Conservation (phyloP, 2,113 vertebrate species). For the Neomonachus schauinslandi region DNA sequence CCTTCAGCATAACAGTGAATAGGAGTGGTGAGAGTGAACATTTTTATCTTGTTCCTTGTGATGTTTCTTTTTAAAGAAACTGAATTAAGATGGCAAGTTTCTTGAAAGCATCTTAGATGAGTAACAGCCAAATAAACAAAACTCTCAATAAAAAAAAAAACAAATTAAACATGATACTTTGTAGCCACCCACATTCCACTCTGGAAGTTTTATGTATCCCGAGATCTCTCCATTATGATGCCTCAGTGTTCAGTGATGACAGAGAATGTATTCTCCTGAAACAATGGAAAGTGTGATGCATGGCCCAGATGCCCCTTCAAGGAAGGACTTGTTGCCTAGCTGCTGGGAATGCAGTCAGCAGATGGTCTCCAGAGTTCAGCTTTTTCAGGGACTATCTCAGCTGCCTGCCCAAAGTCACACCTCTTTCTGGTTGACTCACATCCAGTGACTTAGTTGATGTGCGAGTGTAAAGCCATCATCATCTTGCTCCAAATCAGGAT, state of each 20-base stretch:
- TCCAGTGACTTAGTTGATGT: background rate
- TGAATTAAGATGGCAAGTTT: background rate
- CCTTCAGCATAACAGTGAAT: background rate
- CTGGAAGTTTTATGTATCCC: background rate
- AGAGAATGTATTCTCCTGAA: background rate
- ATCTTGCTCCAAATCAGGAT: background rate
- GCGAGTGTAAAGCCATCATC: background rate
- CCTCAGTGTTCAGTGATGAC: background rate
- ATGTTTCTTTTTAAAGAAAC: background rate
- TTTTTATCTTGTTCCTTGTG: background rate
- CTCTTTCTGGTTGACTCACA: background rate
- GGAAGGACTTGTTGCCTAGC: background rate
- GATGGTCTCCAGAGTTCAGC: background rate
- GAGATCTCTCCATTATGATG: background rate
- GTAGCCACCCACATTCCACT: background rate
- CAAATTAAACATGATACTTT: background rate
- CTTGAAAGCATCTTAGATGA: background rate
- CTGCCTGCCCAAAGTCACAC: background rate
- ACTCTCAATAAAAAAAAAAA: background rate
- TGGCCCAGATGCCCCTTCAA: background rate
- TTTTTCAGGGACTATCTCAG: background rate
- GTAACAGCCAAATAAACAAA: background rate
- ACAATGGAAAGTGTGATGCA: background rate
- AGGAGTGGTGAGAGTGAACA: background rate
- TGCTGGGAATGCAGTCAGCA: background rate